These are phyloP conservation scores for Oryzias woworae DNA, from an alignment of 2,113 vertebrate species.

Conservation along the genomic window DNA sequence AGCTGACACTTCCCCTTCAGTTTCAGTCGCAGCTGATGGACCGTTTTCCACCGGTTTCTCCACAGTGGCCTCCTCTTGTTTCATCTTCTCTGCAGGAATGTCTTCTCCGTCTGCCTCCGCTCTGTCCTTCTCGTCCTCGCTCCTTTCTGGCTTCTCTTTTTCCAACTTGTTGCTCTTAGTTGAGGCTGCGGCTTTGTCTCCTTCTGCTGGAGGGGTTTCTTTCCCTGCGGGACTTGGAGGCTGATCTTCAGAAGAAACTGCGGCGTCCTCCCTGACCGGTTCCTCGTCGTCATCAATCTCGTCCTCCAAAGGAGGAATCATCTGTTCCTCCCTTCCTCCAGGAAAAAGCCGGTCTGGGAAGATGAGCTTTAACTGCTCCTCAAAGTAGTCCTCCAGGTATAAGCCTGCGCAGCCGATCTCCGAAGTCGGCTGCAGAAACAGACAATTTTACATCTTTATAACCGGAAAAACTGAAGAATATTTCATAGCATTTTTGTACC, in stretches of 20 bases:
- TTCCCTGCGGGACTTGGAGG: slow-evolving; percentile 20
- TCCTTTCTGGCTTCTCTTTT: not conserved
- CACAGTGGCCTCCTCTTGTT: slow-evolving; percentile 13
- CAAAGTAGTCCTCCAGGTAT: slow-evolving; percentile 90
- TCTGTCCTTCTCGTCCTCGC: not conserved
- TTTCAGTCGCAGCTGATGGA: slow-evolving; percentile 3
- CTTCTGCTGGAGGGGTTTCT: slow-evolving; percentile 38
- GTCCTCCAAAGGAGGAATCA: slow-evolving; percentile 72
- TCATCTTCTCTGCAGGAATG: not conserved
- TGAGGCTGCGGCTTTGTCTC: slow-evolving; percentile 12
- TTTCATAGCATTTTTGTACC: not conserved
- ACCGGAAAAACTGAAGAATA: not conserved
- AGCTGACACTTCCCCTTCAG: not conserved
- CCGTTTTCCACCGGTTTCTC: not conserved
- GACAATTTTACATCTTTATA: not conserved
- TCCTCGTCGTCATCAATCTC: slow-evolving; percentile 67
- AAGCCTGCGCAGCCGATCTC: slow-evolving; percentile 92
- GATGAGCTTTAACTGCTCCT: slow-evolving; percentile 86
- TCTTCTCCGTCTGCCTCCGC: fast-evolving
- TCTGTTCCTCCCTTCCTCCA: slow-evolving; percentile 72
- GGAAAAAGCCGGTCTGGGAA: slow-evolving; percentile 86
- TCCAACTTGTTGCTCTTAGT: slow-evolving; percentile 1
- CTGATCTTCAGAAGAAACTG: slow-evolving; percentile 6
- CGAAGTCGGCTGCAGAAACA: slow-evolving; percentile 81
- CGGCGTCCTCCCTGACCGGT: slow-evolving; percentile 7